A percentile compares a stretch with the other conserved stretches of the same genome.
phyloP scores from a whole-genome alignment of 2,888 invertebrate genomes.

The Drosophila nr. perissopoda region DNA sequence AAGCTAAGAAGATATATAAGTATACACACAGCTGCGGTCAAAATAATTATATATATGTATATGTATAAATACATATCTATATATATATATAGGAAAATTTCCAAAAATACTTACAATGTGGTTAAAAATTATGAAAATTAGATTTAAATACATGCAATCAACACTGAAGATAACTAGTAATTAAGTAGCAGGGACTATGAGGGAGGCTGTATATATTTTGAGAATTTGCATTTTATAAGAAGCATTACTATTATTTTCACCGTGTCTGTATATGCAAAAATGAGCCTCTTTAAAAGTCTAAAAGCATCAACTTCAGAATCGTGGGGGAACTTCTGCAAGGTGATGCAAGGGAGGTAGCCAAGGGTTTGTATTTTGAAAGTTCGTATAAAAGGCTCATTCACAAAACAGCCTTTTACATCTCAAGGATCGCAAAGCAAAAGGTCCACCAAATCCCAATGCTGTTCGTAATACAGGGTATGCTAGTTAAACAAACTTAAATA shows the following conservation, averaged over 20 bases:
- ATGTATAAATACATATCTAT: too few relatives aligned
- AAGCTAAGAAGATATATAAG: background rate
- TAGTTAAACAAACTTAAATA: slow-evolving; percentile 48
- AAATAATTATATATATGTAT: background rate
- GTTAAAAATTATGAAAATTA: background rate
- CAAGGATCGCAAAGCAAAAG: background rate
- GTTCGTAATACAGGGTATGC: slow-evolving; percentile 4
- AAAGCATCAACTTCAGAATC: background rate
- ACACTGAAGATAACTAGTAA: background rate
- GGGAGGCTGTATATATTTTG: rapidly evolving
- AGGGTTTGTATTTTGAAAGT: background rate
- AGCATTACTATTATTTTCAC: background rate
- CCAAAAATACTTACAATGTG: background rate
- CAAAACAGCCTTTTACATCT: background rate
- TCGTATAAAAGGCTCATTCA: background rate
- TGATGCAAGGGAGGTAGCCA: background rate
- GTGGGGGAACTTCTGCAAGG: background rate
- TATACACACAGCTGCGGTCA: background rate
- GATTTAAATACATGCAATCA: background rate
- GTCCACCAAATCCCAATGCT: background rate
- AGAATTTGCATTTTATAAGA: background rate
- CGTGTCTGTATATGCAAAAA: background rate
- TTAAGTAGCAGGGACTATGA: background rate
- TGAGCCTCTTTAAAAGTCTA: background rate
- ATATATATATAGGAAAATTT: too few relatives aligned